Evolutionary conservation across 1,140 invertebrate species (phyloP).

Genomic region (Trichoplusia ni): DNA sequence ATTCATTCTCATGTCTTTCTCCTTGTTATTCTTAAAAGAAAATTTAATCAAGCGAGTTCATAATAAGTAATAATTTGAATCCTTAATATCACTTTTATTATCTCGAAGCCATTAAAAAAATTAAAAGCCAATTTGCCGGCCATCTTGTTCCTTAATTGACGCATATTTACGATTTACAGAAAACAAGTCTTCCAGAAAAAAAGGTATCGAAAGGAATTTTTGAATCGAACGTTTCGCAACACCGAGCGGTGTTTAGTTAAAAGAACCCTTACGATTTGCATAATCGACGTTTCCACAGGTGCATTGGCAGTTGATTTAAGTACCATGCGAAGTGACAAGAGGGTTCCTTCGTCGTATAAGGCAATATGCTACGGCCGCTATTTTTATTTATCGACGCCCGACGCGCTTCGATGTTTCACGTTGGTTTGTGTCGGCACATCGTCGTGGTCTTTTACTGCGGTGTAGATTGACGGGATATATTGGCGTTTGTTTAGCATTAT

Average conservation of each 20-base stretch:
- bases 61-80: no score
- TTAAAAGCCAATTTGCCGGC: slow-evolving; percentile 2
- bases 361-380: slow-evolving; percentile 58
- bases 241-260: slow-evolving; percentile 73
- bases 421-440: slow-evolving; percentile 22
- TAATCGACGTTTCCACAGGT: slow-evolving; percentile 78
- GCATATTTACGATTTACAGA: slow-evolving; percentile 1
- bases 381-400: slow-evolving; percentile 64
- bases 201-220: slow-evolving; percentile 35
- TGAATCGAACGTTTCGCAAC: slow-evolving; percentile 40
- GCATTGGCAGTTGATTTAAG: slow-evolving; percentile 76
- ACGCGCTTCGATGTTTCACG: slow-evolving; percentile 46
- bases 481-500: slow-evolving; percentile 13
- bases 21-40: neutral
- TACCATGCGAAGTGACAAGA: slow-evolving; percentile 62
- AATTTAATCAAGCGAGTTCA: no score
- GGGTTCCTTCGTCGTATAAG: slow-evolving; percentile 59
- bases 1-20: neutral
- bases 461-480: neutral
- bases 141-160: slow-evolving; percentile 17
- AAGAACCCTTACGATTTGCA: slow-evolving; percentile 68
- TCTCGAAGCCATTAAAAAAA: neutral
- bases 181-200: slow-evolving; percentile 18
- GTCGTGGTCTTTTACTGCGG: neutral
- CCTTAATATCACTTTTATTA: no score